phyloP scores from a whole-genome alignment of 2,888 invertebrate genomes.

The Melitaea athalia region DNA sequence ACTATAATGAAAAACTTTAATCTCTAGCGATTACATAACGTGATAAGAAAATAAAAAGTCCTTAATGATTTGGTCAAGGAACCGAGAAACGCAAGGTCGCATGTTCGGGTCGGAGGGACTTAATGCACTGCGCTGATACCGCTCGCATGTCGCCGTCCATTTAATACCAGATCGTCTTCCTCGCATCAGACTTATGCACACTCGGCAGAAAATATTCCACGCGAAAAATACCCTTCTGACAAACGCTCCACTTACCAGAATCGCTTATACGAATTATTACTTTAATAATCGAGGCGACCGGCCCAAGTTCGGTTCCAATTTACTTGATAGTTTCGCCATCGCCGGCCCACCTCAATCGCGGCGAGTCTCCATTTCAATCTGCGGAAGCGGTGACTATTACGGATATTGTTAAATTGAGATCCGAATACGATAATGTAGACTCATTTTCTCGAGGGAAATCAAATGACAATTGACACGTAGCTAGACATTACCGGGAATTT shows the following conservation, averaged over 20 bases:
- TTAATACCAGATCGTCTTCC: constrained; percentile 41
- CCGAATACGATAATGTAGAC: constrained; percentile 44
- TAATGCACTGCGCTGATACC: constrained; percentile 49
- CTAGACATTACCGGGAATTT: constrained; percentile 17
- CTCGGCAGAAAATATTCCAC: constrained; percentile 22
- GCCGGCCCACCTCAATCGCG: constrained; percentile 39
- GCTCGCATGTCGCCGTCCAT: constrained; percentile 52
- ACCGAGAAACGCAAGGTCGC: constrained; percentile 28
- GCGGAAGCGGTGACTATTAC: constrained; percentile 39
- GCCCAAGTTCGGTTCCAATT: constrained; percentile 41
- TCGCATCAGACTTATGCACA: constrained; percentile 30
- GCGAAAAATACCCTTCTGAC: constrained; percentile 25
- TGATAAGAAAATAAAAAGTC: constrained; percentile 11
- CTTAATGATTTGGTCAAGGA: constrained; percentile 18
- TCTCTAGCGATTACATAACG: background rate
- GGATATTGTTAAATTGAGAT: constrained; percentile 45
- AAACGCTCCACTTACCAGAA: constrained; percentile 9
- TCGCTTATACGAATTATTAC: constrained; percentile 25
- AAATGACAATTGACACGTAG: constrained; percentile 38
- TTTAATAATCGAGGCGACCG: constrained; percentile 24
- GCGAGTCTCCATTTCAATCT: constrained; percentile 41
- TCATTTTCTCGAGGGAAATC: constrained; percentile 36
- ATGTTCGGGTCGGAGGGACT: constrained; percentile 36
- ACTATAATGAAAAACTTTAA: background rate
- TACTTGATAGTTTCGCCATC: constrained; percentile 46